These are phyloP conservation scores for Sussaba pulchella DNA, from an alignment of 2,888 invertebrate species.

Conservation along the genomic window DNA sequence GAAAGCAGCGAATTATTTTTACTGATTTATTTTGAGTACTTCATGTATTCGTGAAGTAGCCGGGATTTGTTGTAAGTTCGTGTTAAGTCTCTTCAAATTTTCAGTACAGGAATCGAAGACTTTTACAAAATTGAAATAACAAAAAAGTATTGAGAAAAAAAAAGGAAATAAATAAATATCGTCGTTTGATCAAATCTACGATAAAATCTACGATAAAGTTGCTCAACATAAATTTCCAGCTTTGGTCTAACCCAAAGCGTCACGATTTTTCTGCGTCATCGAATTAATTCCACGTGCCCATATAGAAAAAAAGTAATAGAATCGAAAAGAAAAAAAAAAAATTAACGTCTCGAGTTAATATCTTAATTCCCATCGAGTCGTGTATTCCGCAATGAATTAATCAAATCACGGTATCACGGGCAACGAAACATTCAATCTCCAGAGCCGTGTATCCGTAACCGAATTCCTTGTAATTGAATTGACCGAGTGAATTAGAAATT, in stretches of 20 bases:
- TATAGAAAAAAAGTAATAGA: too few species aligned
- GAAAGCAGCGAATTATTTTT: too few species aligned
- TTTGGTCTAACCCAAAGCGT: neutral
- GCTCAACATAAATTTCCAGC: neutral
- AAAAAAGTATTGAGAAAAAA: neutral
- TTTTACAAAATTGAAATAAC: too few species aligned
- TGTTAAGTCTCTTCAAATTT: too few species aligned
- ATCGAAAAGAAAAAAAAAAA: neutral
- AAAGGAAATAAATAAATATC: neutral
- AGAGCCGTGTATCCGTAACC: neutral
- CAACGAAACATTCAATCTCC: neutral
- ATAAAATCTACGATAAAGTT: too few species aligned
- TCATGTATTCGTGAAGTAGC: too few species aligned
- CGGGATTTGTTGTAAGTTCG: too few species aligned
- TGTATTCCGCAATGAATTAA: neutral
- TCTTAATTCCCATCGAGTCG: constrained; percentile 9
- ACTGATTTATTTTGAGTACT: too few species aligned
- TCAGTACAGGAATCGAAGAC: too few species aligned
- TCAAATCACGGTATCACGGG: neutral
- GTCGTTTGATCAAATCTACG: neutral
- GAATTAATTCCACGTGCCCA: neutral
- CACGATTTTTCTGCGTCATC: neutral
- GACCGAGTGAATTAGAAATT: constrained; percentile 27
- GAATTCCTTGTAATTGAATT: constrained; percentile 35
- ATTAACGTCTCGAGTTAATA: neutral